Conservation (phyloP, 1,140 invertebrate species). For the Anthonomus grandis region DNA sequence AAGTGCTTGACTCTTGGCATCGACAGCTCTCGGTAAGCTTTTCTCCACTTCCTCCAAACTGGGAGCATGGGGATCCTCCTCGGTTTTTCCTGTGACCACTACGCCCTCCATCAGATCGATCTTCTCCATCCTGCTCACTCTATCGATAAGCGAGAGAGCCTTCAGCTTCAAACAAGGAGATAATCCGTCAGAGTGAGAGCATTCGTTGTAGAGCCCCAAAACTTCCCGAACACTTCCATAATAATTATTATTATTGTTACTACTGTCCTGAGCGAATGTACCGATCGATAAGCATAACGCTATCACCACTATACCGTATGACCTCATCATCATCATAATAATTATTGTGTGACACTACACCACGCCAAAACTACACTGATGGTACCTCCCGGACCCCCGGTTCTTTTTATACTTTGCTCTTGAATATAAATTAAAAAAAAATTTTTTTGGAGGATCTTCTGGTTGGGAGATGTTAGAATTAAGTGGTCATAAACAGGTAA, state of each 20-base stretch:
- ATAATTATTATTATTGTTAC: conserved; percentile 18
- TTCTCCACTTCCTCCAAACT: conserved; percentile 61
- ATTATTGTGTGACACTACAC: conserved; percentile 22
- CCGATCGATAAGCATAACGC: conserved; percentile 16
- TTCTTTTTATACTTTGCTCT: conserved; percentile 26
- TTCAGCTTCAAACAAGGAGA: conserved; percentile 74
- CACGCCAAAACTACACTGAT: conserved; percentile 20
- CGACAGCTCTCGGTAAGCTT: conserved; percentile 57
- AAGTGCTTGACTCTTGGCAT: conserved; percentile 61
- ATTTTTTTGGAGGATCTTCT: background rate
- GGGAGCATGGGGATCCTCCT: conserved; percentile 25
- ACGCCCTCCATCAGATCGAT: conserved; percentile 62
- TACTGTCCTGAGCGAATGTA: conserved; percentile 32
- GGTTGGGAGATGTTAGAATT: conserved; percentile 8
- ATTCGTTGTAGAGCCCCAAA: conserved; percentile 60
- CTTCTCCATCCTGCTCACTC: conserved; percentile 63
- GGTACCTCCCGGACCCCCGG: background rate
- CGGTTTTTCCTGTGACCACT: conserved; percentile 58
- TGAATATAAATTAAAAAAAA: conserved; percentile 26
- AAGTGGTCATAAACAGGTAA: conserved; percentile 10
- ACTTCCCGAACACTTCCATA: conserved; percentile 52
- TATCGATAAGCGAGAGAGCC: conserved; percentile 69
- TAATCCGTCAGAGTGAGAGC: conserved; percentile 57
- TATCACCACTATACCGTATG: conserved; percentile 18
- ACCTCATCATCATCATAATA: too few species aligned